Evolutionary conservation across 2,113 vertebrate species (phyloP), one percentile per base, ranked within the genome.

Genomic region (Solenodon paradoxus): DNA sequence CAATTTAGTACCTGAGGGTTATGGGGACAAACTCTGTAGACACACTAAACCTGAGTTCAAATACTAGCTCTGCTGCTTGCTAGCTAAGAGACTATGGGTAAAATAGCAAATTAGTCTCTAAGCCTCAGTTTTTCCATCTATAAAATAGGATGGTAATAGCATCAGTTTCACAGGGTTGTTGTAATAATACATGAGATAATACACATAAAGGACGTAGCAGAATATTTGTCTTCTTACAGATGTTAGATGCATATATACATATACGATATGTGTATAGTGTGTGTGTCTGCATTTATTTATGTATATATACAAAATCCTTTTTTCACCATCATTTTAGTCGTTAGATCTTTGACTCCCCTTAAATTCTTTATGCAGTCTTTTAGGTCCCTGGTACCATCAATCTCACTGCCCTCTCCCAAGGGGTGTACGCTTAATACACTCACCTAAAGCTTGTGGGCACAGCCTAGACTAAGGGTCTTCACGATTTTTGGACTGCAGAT

Each of bases 51-150:
- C 9, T 81, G 32, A 3, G 16, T 74, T 74, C 17, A 88, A 74
- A 85, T 90, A 64, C 7, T 38, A 45, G 49, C 63, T 89, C 49
- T 77, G 13, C 32, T 84, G 12, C 53, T 95, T 90, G 9, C 4
- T 75, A 78, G 64, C 72, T 88, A 88, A 89, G 20, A 16, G 42
- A 64, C 35, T 78, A 53, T 22, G n/a, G 83, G n/a, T 32, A 66
- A 64, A 79, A 92, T 53, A 63, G 64, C 42, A 86, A 45, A 64
- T 92, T 86, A 30, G n/a, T 55, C 38, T 80, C 63, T 88, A 94
- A 88, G 38, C 20, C 55, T 94, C 49, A 51, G 55, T 86, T 96
- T 72, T n/a, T n/a, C n/a, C 22, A 85, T 88, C 32, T 91, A 40
- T 74, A 81, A 53, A 78, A 75, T 53, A 88, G 42, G 19, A 51